phyloP scores from a whole-genome alignment of 2,888 invertebrate species.

The Synergus gifuensis region DNA sequence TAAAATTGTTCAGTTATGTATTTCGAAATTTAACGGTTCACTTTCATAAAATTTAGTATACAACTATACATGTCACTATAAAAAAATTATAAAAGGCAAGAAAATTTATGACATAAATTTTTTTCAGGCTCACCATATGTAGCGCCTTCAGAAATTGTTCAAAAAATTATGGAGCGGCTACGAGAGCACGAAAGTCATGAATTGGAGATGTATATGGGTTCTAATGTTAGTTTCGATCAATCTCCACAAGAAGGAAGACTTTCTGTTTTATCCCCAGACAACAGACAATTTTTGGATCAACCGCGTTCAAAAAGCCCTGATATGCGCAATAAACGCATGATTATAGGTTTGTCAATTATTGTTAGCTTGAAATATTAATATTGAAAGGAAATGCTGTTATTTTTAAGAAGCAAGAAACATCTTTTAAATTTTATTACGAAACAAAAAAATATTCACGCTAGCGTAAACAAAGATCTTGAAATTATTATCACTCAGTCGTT shows the following conservation, averaged over 20 bases:
- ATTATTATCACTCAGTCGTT: background rate
- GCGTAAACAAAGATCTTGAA: background rate
- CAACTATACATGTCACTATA: too few relatives aligned
- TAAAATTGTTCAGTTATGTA: too few relatives aligned
- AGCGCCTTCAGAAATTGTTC: slow-evolving; percentile 89
- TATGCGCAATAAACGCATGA: slow-evolving; percentile 76
- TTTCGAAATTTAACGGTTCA: too few relatives aligned
- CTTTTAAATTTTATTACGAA: background rate
- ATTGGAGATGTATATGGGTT: slow-evolving; percentile 62
- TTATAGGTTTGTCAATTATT: slow-evolving; percentile 68
- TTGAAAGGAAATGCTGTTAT: background rate
- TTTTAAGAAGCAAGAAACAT: background rate
- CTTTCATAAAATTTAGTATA: too few relatives aligned
- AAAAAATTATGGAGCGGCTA: slow-evolving; percentile 86
- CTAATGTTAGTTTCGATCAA: slow-evolving; percentile 62
- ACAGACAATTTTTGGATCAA: slow-evolving; percentile 72
- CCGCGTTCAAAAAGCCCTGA: slow-evolving; percentile 75
- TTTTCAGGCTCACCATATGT: slow-evolving; percentile 86
- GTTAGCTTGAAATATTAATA: background rate
- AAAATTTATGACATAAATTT: slow-evolving; percentile 15
- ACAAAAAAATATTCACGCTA: background rate
- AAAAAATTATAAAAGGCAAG: too few relatives aligned
- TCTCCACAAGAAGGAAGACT: slow-evolving; percentile 62
- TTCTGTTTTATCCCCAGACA: slow-evolving; percentile 75
- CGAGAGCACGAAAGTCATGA: slow-evolving; percentile 75